phyloP scores from a whole-genome alignment of 2,888 invertebrate species.

The Lycophotia porphyrea region DNA sequence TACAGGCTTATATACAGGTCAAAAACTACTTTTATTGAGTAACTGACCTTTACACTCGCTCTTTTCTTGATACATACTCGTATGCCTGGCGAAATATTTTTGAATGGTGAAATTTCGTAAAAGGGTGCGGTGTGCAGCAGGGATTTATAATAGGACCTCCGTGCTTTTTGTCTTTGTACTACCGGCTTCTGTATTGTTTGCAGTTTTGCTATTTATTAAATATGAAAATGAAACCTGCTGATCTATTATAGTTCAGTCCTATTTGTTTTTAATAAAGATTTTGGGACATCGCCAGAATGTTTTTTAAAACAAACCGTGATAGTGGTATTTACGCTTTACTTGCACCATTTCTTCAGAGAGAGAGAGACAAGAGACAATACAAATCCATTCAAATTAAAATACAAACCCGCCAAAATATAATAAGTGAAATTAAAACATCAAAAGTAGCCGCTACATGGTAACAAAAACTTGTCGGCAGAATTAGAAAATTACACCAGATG shows the following conservation, averaged over 20 bases:
- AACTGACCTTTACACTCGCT: slow-evolving; percentile 79
- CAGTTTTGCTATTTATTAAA: neutral
- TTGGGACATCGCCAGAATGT: neutral
- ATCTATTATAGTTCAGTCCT: neutral
- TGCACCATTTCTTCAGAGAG: neutral
- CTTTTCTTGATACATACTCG: slow-evolving; percentile 69
- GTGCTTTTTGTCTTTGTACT: neutral
- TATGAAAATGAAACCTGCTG: neutral
- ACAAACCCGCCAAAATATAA: slow-evolving; percentile 1
- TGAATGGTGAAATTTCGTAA: slow-evolving; percentile 49
- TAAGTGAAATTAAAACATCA: slow-evolving; percentile 48
- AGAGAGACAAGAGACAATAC: neutral
- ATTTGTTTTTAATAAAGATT: neutral
- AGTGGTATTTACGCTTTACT: neutral
- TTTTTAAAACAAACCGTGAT: neutral
- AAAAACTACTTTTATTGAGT: slow-evolving; percentile 71
- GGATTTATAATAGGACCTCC: slow-evolving; percentile 14
- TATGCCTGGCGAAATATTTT: slow-evolving; percentile 31
- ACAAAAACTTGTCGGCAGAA: slow-evolving; percentile 74
- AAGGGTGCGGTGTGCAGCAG: slow-evolving; percentile 23
- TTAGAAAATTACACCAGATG: slow-evolving; percentile 83
- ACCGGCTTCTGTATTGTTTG: neutral
- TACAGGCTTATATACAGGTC: slow-evolving; percentile 57
- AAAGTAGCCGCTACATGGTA: slow-evolving; percentile 59
- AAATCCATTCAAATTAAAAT: neutral